Conservation (phyloP, 2,888 invertebrate genomes). For the Rotaria sp. region DNA sequence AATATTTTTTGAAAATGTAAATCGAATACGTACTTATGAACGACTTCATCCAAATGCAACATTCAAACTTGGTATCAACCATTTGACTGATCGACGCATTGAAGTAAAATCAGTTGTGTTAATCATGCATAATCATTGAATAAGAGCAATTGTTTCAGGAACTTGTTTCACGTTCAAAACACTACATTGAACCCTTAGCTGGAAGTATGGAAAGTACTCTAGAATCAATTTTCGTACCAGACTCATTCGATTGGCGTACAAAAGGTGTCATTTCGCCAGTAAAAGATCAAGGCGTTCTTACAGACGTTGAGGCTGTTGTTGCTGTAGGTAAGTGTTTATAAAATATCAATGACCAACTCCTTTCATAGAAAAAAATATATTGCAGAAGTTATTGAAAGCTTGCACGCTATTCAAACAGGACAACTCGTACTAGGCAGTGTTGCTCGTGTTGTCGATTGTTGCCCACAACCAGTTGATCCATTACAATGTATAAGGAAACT, state of each 20-base stretch:
- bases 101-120: conserved; percentile 1
- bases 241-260: not conserved
- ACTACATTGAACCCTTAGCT: not conserved
- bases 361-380: not conserved
- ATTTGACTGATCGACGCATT: conserved; percentile 28
- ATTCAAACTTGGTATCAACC: conserved; percentile 32
- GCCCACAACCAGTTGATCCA: not conserved
- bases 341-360: not conserved
- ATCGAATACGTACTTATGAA: not conserved
- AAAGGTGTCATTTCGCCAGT: not conserved
- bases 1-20: conserved; percentile 25
- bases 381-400: not conserved
- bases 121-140: not conserved
- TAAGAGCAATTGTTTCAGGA: not conserved
- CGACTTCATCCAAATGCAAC: not conserved
- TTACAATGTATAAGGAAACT: not conserved
- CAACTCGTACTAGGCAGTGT: not conserved
- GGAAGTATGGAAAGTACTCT: not conserved
- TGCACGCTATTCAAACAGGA: not conserved
- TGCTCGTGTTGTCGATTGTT: not conserved
- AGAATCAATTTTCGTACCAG: not conserved
- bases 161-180: not conserved
- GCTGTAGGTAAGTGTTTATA: not conserved
- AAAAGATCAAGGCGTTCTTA: not conserved
- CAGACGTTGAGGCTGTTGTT: not conserved